phyloP scores from a whole-genome alignment of 2,888 invertebrate species.

The Sericinus montela region DNA sequence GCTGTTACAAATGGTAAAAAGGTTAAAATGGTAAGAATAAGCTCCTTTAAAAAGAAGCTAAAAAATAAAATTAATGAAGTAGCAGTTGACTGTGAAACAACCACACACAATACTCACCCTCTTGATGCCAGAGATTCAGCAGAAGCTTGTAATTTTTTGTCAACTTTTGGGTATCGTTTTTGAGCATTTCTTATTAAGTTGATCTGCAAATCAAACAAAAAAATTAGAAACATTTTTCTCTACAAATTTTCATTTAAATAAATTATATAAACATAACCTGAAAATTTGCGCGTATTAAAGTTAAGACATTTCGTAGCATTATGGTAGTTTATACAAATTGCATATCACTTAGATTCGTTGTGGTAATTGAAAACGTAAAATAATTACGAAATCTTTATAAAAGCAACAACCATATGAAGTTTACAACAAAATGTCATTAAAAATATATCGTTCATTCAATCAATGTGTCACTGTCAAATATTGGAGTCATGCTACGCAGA shows the following conservation, averaged over 20 bases:
- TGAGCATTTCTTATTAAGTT: constrained; percentile 47
- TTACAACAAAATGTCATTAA: too few species aligned
- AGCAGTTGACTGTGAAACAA: too few species aligned
- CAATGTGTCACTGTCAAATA: background rate
- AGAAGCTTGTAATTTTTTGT: constrained; percentile 71
- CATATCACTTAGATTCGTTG: background rate
- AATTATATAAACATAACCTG: constrained; percentile 45
- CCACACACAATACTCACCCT: too few species aligned
- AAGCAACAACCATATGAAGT: too few species aligned
- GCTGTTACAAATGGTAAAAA: too few species aligned
- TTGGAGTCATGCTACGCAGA: background rate
- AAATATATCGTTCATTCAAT: too few species aligned
- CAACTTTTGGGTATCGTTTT: constrained; percentile 58
- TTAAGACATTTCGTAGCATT: constrained; percentile 40
- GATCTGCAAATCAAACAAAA: constrained; percentile 37
- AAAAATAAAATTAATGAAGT: too few species aligned
- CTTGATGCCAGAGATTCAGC: constrained; percentile 83
- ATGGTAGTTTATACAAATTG: background rate
- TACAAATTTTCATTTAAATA: too few species aligned
- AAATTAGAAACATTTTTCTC: background rate
- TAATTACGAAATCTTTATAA: too few species aligned
- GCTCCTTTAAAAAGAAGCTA: too few species aligned
- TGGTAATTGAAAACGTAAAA: background rate
- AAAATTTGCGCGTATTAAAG: constrained; percentile 40
- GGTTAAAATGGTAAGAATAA: too few species aligned